Conservation (phyloP, 2,797 vertebrate genomes). For the Antrozous pallidus region DNA sequence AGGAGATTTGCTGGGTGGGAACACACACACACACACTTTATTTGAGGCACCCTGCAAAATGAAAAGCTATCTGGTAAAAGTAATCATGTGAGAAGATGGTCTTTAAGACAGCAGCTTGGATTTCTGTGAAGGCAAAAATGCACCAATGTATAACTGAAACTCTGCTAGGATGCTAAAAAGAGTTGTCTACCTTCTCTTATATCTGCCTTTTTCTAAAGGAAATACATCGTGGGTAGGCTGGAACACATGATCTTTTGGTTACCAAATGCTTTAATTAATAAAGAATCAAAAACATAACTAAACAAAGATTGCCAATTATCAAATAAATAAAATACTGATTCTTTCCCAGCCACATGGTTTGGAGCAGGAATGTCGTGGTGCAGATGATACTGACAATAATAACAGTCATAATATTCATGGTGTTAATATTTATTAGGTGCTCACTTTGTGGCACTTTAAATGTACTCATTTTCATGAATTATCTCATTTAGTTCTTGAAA, state of each 20-base stretch:
- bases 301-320: neutral
- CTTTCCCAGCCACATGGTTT: neutral
- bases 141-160: constrained; percentile 3
- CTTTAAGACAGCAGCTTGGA: constrained; percentile 66
- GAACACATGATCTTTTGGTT: neutral
- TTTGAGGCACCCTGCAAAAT: constrained; percentile 74
- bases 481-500: constrained; percentile 26
- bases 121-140: constrained; percentile 18
- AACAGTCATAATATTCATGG: neutral
- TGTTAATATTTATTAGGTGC: neutral
- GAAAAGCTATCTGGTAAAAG: constrained; percentile 72
- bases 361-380: neutral
- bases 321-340: neutral
- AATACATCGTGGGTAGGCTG: neutral
- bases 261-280: neutral
- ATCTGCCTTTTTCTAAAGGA: constrained; percentile 35
- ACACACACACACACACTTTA: constrained; percentile 55
- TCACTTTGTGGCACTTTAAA: neutral
- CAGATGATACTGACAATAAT: neutral
- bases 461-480: neutral
- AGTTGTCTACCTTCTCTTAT: neutral
- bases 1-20: constrained; percentile 74
- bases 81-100: constrained; percentile 75
- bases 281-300: neutral
- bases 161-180: constrained; percentile 15